Evolutionary conservation across 2,797 vertebrate genomes (phyloP), one percentile per base, ranked within the genome.

Genomic region (Falco cherrug): DNA sequence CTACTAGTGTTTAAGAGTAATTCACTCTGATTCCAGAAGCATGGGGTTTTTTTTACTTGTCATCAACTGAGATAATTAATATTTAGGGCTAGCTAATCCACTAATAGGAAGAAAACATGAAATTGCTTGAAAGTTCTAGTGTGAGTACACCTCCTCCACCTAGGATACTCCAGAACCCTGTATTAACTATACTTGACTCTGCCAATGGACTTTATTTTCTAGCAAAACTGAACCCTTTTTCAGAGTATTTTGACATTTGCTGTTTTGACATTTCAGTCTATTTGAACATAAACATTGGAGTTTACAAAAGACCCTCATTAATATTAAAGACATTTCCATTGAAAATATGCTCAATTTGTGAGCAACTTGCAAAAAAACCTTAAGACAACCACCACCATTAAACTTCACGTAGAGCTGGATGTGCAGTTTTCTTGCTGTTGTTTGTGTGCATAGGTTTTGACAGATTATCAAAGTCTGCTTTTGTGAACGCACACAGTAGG

Each of bases 311-410:
- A 43, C 24, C 43, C 17, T 18, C 50, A 54, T 60, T 89, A 61
- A 59, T 89, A 93, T 94, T 96, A 94, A 95, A 97, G 93, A 65
- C 48, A 73, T 90, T 96, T 96, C 89, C 76, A 83, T 69, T 73
- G 37, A 80, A 95, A 95, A 77, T 93, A 84, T 26, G 90, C 56
- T 89, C 41, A 69, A 37, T 92, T 96, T 96, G 81, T 96, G 81
- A 94, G 67, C 87, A 75, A 76, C 65, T 89, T 84, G 33, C 18
- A 89, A 65, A 67, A 65, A 67, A 67, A 65, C 22, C 11, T 9
- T 28, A 45, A 45, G 63, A 43, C 35, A 19, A 25, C 39, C 39
- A 6, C 2, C 47, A 73, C 26, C 59, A 65, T 20, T 26, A 65
- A 53, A 51, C 57, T 51, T 74, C 33, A 54, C 22, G 9, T 11